Evolutionary conservation across 2,888 invertebrate species (phyloP).

Genomic region (Anarsia innoxiella): DNA sequence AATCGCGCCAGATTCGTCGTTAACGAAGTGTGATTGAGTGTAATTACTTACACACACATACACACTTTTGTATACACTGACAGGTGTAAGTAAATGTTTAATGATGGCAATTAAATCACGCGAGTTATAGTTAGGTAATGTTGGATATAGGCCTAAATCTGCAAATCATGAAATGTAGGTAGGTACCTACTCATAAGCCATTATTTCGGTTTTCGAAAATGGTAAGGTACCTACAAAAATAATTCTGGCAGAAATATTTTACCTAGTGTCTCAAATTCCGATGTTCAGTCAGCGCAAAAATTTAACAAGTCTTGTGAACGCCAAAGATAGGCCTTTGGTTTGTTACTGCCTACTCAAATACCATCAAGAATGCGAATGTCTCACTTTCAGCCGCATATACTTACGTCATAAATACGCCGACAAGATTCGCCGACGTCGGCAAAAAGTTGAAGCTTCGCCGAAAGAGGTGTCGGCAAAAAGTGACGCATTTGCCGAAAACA

Average conservation of each 20-base stretch:
- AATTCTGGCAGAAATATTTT: too few species aligned
- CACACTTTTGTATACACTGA: background rate
- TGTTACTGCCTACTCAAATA: too few species aligned
- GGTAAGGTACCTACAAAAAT: too few species aligned
- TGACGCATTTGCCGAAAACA: conserved; percentile 17
- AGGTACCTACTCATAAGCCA: too few species aligned
- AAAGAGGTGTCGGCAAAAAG: conserved; percentile 20
- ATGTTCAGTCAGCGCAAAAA: too few species aligned
- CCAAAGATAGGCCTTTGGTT: too few species aligned
- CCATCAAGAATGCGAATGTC: conserved; percentile 11
- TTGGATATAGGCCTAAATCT: conserved; percentile 2
- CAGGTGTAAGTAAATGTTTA: conserved; percentile 1
- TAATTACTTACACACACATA: conserved; percentile 39
- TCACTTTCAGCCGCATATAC: conserved; percentile 15
- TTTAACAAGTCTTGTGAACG: too few species aligned
- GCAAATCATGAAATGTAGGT: background rate
- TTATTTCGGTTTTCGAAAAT: too few species aligned
- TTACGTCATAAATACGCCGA: conserved; percentile 17
- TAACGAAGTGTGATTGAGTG: conserved; percentile 57
- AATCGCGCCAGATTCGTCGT: conserved; percentile 59
- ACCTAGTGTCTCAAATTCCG: too few species aligned
- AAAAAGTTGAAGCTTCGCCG: conserved; percentile 19
- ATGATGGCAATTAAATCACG: conserved; percentile 20
- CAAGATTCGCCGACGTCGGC: conserved; percentile 15
- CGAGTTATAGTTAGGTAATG: too few species aligned